Conservation (phyloP, 2,888 invertebrate genomes). For the Drosophila basisetae region DNA sequence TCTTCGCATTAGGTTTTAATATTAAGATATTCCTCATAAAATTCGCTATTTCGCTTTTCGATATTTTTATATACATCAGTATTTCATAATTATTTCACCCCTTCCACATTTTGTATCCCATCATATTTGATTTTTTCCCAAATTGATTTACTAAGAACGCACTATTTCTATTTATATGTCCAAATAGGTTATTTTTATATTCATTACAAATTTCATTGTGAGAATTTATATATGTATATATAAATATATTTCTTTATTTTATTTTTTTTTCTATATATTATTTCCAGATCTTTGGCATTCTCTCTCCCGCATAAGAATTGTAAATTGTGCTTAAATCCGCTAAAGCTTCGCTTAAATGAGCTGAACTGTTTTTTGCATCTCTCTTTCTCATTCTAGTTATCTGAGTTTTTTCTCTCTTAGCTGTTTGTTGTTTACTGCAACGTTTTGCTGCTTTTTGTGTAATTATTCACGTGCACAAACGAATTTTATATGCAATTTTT, state of each 20-base stretch:
- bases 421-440: constrained; percentile 23
- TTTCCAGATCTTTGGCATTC: neutral
- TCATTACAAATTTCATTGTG: neutral
- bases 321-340: constrained; percentile 39
- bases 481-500: constrained; percentile 51
- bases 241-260: too few relatives aligned
- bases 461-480: constrained; percentile 72
- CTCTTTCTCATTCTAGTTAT: neutral
- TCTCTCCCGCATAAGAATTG: constrained; percentile 9
- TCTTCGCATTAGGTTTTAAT: neutral
- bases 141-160: neutral
- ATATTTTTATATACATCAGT: neutral
- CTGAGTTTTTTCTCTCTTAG: neutral
- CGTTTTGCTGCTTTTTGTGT: constrained; percentile 63
- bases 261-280: neutral
- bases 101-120: neutral
- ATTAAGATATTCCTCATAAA: neutral
- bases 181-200: neutral
- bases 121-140: neutral
- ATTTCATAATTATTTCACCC: neutral
- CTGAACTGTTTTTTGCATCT: constrained; percentile 18
- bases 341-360: constrained; percentile 38
- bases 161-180: too few relatives aligned
- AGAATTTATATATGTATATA: too few relatives aligned
- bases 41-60: neutral